A percentile compares a stretch with the other conserved stretches of the same genome.
Evolutionary conservation across 2,888 invertebrate genomes (phyloP).

Genomic region (Coenonympha glycerion): DNA sequence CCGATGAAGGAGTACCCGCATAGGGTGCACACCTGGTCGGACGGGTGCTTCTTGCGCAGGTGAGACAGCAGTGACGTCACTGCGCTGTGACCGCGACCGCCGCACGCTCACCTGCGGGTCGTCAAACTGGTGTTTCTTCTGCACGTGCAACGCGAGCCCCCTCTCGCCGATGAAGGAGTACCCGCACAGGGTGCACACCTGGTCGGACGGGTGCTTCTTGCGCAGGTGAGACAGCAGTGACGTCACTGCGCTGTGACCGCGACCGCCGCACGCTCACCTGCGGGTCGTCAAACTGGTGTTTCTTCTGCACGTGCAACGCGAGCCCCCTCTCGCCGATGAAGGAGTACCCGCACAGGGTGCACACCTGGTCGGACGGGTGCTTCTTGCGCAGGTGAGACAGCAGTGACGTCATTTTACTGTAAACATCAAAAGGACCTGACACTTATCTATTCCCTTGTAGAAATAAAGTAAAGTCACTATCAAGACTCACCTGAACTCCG

Average conservation of each 20-base stretch:
- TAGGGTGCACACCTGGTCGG: conserved; percentile 58
- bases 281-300: too few species aligned
- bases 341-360: too few species aligned
- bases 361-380: too few species aligned
- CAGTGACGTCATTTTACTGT: not conserved
- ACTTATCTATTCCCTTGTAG: not conserved
- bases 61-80: conserved; percentile 66
- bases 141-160: conserved; percentile 23
- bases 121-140: not conserved
- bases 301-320: too few species aligned
- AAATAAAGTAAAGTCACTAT: not conserved
- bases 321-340: too few species aligned
- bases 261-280: not conserved
- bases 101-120: not conserved
- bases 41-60: conserved; percentile 59
- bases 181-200: conserved; percentile 45
- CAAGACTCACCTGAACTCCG: not conserved
- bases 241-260: not conserved
- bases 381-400: too few species aligned
- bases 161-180: conserved; percentile 63
- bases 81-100: too few species aligned
- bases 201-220: not conserved
- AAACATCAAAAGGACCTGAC: not conserved
- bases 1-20: conserved; percentile 65
- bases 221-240: not conserved